Evolutionary conservation across 2,888 invertebrate genomes (phyloP).

Genomic region (Ophion costatus): DNA sequence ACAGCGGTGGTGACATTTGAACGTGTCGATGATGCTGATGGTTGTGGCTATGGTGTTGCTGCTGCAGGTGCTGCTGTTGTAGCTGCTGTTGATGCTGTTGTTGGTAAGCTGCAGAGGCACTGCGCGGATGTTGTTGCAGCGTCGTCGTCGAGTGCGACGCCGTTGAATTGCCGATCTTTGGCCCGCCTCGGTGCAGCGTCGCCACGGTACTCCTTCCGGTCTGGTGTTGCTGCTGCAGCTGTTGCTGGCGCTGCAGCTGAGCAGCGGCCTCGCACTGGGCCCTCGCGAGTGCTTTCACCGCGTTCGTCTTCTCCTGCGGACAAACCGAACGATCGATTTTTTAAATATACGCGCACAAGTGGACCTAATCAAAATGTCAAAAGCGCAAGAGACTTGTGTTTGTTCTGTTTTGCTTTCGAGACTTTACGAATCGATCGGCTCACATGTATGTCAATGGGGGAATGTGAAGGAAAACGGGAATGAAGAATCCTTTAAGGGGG

Average conservation of each 20-base stretch:
- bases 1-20: constrained; percentile 73
- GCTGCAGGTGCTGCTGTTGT: constrained; percentile 65
- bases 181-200: constrained; percentile 75
- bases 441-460: no score
- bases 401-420: background rate
- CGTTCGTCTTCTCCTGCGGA: constrained; percentile 90
- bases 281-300: constrained; percentile 88
- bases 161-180: constrained; percentile 69
- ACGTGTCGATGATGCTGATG: constrained; percentile 72
- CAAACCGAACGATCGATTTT: background rate
- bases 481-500: no score
- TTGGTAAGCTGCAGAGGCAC: constrained; percentile 62
- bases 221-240: constrained; percentile 78
- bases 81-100: constrained; percentile 62
- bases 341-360: background rate
- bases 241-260: constrained; percentile 79
- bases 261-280: constrained; percentile 82
- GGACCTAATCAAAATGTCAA: background rate
- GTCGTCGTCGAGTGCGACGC: constrained; percentile 67
- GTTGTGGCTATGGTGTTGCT: constrained; percentile 53
- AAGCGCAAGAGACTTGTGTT: background rate
- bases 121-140: constrained; percentile 65
- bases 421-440: no score
- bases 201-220: constrained; percentile 48
- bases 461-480: no score